Base-by-base conservation (phyloP, 2,113 vertebrate species). In the Gallinago media region DNA sequence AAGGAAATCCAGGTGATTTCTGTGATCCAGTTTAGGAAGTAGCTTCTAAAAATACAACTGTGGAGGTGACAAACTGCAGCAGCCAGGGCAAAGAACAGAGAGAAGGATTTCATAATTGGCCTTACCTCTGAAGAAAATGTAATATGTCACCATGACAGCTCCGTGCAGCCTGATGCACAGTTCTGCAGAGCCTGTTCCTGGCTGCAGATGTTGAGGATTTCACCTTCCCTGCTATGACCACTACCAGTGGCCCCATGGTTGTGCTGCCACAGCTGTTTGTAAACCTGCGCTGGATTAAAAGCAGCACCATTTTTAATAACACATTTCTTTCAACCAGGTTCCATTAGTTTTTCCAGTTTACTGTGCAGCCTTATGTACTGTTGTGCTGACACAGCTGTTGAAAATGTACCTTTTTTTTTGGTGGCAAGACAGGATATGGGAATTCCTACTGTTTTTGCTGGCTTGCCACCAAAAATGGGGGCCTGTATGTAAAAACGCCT, bases 381-480 rank as follows among this genome's bases (percentile, higher is more conserved):
- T 80, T 92, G 72, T 91, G 67, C 92, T 94, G 85, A 90, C 83
- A 83, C 56, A 92, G 86, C 91, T 95, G 83, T 36, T 58, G 42
- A 70, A 95, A 95, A 77, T 11, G 18, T 54, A 77, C 72, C 68
- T 58, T 79, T 90, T 90, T 58, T 90, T 88, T 58, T 42, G 63
- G 91, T 92, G 83, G 88, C 34, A 54, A 71, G 59, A 32, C 31
- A 88, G 83, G 90, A 92, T 81, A 80, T 75, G 83, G 76, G 92
- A 84, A 95, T 96, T 92, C 73, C 73, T 91, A 52, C 61, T 87
- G 83, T 1, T 94, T 95, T 71, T 95, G 56, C 86, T 97, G 95
- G 89, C 72, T 75, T 92, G 56, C 61, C 65, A 89, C 83, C 94
- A 97, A 59, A 88, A 74, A 19, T 40, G 31, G 42, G 70, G 66